phyloP scores from a whole-genome alignment of 2,113 vertebrate species.

The Hoplias malabaricus region DNA sequence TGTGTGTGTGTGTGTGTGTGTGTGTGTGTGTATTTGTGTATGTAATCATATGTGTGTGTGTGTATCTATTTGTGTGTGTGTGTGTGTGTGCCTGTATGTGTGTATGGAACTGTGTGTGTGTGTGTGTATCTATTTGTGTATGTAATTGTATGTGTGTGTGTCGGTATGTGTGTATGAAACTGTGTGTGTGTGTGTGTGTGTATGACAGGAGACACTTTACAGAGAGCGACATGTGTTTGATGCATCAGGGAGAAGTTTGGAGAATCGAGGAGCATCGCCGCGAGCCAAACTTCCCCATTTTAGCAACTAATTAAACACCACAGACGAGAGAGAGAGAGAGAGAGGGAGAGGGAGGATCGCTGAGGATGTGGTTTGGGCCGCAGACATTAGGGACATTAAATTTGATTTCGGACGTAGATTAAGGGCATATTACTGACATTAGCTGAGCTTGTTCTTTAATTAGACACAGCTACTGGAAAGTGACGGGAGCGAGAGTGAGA shows the following conservation, averaged over 20 bases:
- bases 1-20: too few species aligned
- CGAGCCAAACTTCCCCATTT: slow-evolving; percentile 13
- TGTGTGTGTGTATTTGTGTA: too few species aligned
- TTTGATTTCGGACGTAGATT: slow-evolving; percentile 34
- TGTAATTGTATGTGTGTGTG: too few species aligned
- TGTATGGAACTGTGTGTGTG: too few species aligned
- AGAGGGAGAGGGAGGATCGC: not conserved
- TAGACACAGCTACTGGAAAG: slow-evolving; percentile 1
- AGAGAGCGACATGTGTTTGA: not conserved
- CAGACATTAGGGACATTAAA: slow-evolving; percentile 22
- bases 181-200: not conserved
- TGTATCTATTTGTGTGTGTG: too few species aligned
- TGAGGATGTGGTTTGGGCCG: not conserved
- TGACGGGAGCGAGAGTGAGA: not conserved
- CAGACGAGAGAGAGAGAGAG: not conserved
- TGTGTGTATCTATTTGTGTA: too few species aligned
- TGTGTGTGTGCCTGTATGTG: too few species aligned
- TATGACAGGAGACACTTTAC: not conserved
- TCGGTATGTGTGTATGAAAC: too few species aligned
- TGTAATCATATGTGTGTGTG: too few species aligned
- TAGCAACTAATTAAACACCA: slow-evolving; percentile 6
- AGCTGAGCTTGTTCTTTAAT: slow-evolving; percentile 8
- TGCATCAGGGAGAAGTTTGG: not conserved
- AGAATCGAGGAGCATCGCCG: not conserved
- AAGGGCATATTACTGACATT: slow-evolving; percentile 20